Conservation (phyloP, 2,888 invertebrate species). For the Orgyia antiqua region DNA sequence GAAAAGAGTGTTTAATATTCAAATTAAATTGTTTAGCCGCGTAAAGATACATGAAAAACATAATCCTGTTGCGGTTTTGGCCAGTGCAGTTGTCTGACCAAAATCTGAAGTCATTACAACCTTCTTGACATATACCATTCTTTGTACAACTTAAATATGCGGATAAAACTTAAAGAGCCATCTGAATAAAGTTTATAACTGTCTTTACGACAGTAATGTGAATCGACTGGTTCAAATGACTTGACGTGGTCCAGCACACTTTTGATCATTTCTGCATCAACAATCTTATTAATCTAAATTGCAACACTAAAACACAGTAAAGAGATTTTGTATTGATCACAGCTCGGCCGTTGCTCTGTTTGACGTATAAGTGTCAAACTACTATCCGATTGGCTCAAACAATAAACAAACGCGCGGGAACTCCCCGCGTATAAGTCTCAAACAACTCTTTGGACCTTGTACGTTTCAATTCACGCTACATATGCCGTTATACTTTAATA, state of each 20-base stretch:
- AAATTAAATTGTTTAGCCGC: conserved; percentile 2
- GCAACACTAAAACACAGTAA: too few relatives aligned
- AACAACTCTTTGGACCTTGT: too few relatives aligned
- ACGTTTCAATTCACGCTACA: too few relatives aligned
- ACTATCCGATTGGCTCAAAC: too few relatives aligned
- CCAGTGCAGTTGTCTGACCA: conserved; percentile 13
- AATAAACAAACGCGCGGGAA: too few relatives aligned
- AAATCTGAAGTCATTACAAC: conserved; percentile 4
- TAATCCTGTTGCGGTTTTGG: conserved; percentile 15
- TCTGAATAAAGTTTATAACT: conserved; percentile 5
- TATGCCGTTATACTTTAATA: too few relatives aligned
- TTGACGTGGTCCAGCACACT: neutral
- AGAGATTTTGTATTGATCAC: too few relatives aligned
- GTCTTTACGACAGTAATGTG: neutral
- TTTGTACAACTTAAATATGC: conserved; percentile 5
- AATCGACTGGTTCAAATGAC: neutral
- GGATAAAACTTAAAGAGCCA: conserved; percentile 3
- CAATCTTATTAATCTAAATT: too few relatives aligned
- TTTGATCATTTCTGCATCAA: neutral
- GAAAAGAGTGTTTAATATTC: conserved; percentile 18
- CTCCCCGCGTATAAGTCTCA: too few relatives aligned
- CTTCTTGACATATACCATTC: conserved; percentile 5
- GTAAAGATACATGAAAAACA: conserved; percentile 9
- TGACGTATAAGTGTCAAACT: too few relatives aligned
- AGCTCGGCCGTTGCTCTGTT: too few relatives aligned